Percentiles rank a stretch among this genome's conserved stretches.
These are phyloP conservation scores for Microplitis deprimator DNA, from an alignment of 2,888 invertebrate species.

Conservation along the genomic window DNA sequence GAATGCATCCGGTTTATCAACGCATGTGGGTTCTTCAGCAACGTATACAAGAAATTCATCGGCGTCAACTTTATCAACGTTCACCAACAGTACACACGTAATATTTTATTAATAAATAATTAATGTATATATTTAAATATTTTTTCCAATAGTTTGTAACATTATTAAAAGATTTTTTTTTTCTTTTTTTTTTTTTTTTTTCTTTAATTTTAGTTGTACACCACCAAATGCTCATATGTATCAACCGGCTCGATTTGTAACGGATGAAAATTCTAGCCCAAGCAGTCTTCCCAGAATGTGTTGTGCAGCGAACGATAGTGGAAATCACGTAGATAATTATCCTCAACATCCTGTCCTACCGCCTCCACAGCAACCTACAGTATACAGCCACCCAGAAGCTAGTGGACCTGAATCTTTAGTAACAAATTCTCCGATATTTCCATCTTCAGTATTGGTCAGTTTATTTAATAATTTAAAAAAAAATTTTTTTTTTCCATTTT, in stretches of 20 bases:
- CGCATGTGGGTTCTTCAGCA: slow-evolving; percentile 84
- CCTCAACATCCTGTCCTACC: slow-evolving; percentile 56
- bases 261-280: slow-evolving; percentile 53
- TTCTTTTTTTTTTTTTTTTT: neutral
- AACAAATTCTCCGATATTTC: slow-evolving; percentile 44
- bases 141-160: too few relatives aligned
- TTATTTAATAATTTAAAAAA: slow-evolving; percentile 4
- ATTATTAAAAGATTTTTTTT: slow-evolving; percentile 12
- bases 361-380: slow-evolving; percentile 70
- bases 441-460: slow-evolving; percentile 8
- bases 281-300: slow-evolving; percentile 54
- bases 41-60: slow-evolving; percentile 76
- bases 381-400: slow-evolving; percentile 72
- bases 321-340: slow-evolving; percentile 55
- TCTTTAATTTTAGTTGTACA: slow-evolving; percentile 50
- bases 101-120: slow-evolving; percentile 43
- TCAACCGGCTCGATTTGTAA: slow-evolving; percentile 54
- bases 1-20: slow-evolving; percentile 83
- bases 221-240: slow-evolving; percentile 59
- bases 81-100: slow-evolving; percentile 57
- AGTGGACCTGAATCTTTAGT: slow-evolving; percentile 58
- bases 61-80: slow-evolving; percentile 68
- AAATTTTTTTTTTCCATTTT: slow-evolving; percentile 2
- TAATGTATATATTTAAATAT: too few relatives aligned
- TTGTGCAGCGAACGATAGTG: slow-evolving; percentile 55